A percentile compares a stretch with the other conserved stretches of the same genome.
Conservation (phyloP, 2,888 invertebrate species). For the Syrista parreyssii region DNA sequence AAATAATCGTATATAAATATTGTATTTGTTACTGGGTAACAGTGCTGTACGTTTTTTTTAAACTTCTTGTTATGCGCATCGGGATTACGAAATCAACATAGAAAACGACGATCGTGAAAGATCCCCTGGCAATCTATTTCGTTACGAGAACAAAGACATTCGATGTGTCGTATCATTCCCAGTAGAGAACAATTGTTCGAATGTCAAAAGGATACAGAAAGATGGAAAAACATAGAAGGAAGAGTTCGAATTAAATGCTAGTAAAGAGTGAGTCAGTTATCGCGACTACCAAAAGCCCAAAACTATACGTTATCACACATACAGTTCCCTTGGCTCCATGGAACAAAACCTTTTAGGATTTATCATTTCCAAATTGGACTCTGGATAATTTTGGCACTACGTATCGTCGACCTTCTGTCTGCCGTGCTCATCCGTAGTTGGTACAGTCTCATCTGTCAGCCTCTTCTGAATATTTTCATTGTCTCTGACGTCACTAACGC, state of each 20-base stretch:
- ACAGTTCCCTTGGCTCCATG: background rate
- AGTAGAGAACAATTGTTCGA: background rate
- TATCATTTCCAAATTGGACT: background rate
- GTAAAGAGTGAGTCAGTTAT: background rate
- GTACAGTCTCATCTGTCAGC: slow-evolving; percentile 64
- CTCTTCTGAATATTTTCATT: slow-evolving; percentile 65
- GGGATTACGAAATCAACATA: background rate
- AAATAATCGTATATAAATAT: slow-evolving; percentile 34
- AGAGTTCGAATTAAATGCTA: background rate
- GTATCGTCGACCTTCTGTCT: slow-evolving; percentile 73
- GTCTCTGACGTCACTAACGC: slow-evolving; percentile 65
- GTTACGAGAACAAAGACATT: background rate
- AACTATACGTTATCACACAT: background rate
- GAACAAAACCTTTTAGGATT: background rate
- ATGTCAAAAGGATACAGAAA: background rate
- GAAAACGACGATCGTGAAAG: background rate
- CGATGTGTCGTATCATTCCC: background rate
- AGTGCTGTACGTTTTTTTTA: slow-evolving; percentile 17
- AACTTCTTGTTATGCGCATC: background rate
- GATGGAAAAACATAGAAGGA: background rate
- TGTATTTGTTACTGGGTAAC: slow-evolving; percentile 32
- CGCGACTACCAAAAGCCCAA: background rate
- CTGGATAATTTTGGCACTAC: slow-evolving; percentile 73
- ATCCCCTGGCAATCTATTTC: background rate
- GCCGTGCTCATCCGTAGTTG: slow-evolving; percentile 66